Percentiles rank a stretch among this genome's conserved stretches.
phyloP scores from a whole-genome alignment of 2,797 vertebrate species.

The Acridotheres tristis region DNA sequence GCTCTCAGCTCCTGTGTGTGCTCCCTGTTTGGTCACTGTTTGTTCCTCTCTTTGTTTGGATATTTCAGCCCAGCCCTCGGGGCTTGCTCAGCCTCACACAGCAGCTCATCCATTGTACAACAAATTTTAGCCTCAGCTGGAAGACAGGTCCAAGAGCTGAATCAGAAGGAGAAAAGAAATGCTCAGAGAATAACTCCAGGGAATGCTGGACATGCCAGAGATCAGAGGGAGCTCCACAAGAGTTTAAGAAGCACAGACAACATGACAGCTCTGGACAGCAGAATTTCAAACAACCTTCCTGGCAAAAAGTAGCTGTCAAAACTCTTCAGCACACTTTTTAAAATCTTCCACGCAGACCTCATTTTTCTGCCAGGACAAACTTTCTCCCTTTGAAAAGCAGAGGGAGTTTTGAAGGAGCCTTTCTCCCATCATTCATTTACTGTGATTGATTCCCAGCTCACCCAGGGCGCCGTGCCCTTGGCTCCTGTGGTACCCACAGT shows the following conservation, averaged over 20 bases:
- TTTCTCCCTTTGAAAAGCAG: neutral
- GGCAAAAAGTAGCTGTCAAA: slow-evolving; percentile 10
- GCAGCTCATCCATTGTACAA: neutral
- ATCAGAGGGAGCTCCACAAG: neutral
- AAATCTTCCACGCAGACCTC: neutral
- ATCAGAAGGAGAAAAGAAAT: neutral
- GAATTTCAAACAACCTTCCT: neutral
- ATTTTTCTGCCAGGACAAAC: slow-evolving; percentile 26
- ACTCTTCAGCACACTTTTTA: neutral
- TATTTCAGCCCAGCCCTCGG: neutral
- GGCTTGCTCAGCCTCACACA: neutral
- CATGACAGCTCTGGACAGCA: neutral
- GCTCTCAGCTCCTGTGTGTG: neutral
- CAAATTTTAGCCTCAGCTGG: neutral
- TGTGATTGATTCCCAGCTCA: neutral
- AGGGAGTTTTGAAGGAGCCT: neutral
- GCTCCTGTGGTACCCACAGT: neutral
- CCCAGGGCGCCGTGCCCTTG: neutral
- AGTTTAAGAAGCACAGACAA: neutral
- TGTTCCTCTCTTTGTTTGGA: neutral
- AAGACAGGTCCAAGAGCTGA: neutral
- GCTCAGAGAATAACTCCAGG: neutral
- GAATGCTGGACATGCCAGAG: neutral
- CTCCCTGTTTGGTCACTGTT: neutral
- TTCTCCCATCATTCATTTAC: neutral